Evolutionary conservation across 2,113 vertebrate species (phyloP).

Genomic region (Hiodon tergisus): DNA sequence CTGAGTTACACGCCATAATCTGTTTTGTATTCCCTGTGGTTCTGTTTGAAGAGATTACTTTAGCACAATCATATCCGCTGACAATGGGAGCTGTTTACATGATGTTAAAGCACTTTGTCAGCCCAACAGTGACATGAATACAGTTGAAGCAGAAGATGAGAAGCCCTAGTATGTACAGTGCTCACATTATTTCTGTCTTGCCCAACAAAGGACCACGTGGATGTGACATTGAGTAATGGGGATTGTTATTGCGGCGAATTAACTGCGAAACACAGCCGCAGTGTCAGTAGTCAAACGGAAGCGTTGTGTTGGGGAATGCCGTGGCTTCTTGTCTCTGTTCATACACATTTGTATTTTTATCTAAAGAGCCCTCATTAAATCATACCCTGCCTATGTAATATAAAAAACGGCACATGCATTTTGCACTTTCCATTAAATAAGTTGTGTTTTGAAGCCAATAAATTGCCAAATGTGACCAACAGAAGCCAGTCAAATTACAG

Average conservation of each 20-base stretch:
- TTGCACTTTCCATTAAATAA: too few species aligned
- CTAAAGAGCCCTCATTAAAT: too few species aligned
- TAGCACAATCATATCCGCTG: constrained; percentile 48
- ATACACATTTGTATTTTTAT: too few species aligned
- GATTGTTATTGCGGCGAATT: constrained; percentile 47
- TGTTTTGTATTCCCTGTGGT: constrained; percentile 45
- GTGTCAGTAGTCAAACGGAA: neutral
- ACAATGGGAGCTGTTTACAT: constrained; percentile 50
- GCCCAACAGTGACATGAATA: constrained; percentile 30
- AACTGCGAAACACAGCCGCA: constrained; percentile 31
- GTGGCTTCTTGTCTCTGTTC: too few species aligned
- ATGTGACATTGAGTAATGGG: constrained; percentile 58
- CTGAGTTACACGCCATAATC: constrained; percentile 43
- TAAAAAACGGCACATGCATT: too few species aligned
- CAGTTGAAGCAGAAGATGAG: constrained; percentile 22
- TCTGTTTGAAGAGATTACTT: constrained; percentile 46
- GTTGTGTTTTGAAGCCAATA: too few species aligned
- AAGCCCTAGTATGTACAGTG: neutral
- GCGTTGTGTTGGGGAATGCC: too few species aligned
- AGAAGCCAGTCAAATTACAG: too few species aligned
- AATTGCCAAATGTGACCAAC: too few species aligned
- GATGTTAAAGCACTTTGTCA: constrained; percentile 31
- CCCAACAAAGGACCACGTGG: constrained; percentile 41
- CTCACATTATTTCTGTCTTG: constrained; percentile 11
- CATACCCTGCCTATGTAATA: too few species aligned